Conservation (phyloP, 2,113 vertebrate genomes). For the Brachirus orientalis region DNA sequence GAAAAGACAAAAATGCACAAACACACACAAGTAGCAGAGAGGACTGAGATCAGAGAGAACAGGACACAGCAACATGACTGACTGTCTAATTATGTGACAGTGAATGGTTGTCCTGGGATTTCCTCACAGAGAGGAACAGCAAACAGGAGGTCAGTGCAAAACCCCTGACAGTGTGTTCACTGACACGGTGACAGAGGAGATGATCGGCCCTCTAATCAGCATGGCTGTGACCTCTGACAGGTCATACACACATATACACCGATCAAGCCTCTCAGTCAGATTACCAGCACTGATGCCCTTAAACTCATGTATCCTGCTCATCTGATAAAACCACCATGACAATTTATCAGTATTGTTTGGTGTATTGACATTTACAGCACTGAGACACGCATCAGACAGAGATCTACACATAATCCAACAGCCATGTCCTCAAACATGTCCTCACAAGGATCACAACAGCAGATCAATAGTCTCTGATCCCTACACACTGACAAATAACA, state of each 20-base stretch:
- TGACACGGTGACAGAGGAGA: conserved; percentile 38
- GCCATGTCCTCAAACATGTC: neutral
- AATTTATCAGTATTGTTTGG: neutral
- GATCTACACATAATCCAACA: neutral
- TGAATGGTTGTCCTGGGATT: conserved; percentile 17
- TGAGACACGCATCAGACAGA: neutral
- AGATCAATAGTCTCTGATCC: conserved; percentile 48
- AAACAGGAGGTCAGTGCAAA: conserved; percentile 26
- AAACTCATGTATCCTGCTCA: conserved; percentile 5
- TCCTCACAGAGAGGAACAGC: conserved; percentile 12
- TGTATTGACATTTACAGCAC: conserved; percentile 11
- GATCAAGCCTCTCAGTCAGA: conserved; percentile 33
- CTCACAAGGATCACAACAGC: conserved; percentile 16
- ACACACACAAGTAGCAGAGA: neutral
- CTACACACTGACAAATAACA: conserved; percentile 6
- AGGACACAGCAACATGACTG: neutral
- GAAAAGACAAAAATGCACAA: neutral
- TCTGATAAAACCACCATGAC: neutral
- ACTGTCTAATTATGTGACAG: conserved; percentile 14
- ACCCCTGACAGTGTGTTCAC: conserved; percentile 10
- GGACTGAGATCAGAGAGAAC: neutral
- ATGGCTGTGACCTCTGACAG: conserved; percentile 26
- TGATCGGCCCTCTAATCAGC: conserved; percentile 34
- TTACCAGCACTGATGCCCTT: conserved; percentile 38
- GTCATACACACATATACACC: neutral